phyloP scores from a whole-genome alignment of 1,140 invertebrate species.

The Hylaeus anthracinus region DNA sequence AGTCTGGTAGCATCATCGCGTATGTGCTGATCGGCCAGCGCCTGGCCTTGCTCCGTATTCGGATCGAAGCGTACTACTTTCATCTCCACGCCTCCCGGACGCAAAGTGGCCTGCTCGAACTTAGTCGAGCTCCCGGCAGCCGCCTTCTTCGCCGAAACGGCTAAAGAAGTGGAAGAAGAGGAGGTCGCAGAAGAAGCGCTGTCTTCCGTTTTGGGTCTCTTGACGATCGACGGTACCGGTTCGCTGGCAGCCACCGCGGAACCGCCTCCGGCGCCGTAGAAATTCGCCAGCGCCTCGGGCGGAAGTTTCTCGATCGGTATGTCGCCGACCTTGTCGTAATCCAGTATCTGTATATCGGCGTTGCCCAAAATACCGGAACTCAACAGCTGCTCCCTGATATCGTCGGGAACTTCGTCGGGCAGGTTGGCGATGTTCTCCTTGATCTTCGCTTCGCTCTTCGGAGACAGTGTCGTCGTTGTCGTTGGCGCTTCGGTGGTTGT shows the following conservation, averaged over 20 bases:
- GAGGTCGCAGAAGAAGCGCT: constrained; percentile 14
- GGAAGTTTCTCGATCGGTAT: constrained; percentile 91
- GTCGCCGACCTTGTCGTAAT: constrained; percentile 94
- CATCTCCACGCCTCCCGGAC: constrained; percentile 87
- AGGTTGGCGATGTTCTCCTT: constrained; percentile 83
- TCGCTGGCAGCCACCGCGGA: constrained; percentile 85
- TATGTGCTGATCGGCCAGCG: constrained; percentile 87
- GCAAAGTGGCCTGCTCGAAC: constrained; percentile 78
- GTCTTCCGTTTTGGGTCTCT: constrained; percentile 74
- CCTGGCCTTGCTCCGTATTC: constrained; percentile 86
- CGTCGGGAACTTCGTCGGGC: constrained; percentile 93
- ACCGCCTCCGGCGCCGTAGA: constrained; percentile 88
- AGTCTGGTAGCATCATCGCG: constrained; percentile 87
- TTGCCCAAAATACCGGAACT: constrained; percentile 92
- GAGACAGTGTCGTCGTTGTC: constrained; percentile 64
- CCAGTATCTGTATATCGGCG: constrained; percentile 91
- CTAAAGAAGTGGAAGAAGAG: constrained; percentile 22
- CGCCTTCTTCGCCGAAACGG: constrained; percentile 76
- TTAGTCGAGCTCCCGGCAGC: constrained; percentile 74
- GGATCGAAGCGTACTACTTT: constrained; percentile 92
- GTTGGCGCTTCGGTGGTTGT: constrained; percentile 62
- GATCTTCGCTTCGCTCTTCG: constrained; percentile 81
- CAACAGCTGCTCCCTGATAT: constrained; percentile 90
- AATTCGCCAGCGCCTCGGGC: constrained; percentile 92
- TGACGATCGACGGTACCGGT: constrained; percentile 84